Evolutionary conservation across 2,797 vertebrate genomes (phyloP).

Genomic region (Discoglossus pictus): DNA sequence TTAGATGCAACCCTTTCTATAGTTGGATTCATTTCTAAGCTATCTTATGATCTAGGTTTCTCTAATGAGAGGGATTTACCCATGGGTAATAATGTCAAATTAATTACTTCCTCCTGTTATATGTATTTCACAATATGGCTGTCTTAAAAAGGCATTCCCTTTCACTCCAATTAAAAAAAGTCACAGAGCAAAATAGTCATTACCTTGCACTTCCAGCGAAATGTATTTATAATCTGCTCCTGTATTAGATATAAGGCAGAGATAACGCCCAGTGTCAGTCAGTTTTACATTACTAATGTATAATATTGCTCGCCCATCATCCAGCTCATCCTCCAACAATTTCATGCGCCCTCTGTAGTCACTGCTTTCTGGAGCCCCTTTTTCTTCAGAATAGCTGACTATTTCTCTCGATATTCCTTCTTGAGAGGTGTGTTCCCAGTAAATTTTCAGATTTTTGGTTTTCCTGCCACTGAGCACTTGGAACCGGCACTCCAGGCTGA

Average conservation of each 20-base stretch:
- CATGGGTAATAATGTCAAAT: too few species aligned
- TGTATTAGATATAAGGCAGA: slow-evolving; percentile 72
- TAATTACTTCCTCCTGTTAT: too few species aligned
- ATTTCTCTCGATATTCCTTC: slow-evolving; percentile 31
- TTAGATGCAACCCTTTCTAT: too few species aligned
- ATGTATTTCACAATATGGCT: too few species aligned
- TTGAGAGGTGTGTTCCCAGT: slow-evolving; percentile 77
- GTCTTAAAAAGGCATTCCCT: too few species aligned
- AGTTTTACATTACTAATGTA: slow-evolving; percentile 75
- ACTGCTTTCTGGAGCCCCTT: slow-evolving; percentile 61
- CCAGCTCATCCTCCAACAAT: slow-evolving; percentile 72
- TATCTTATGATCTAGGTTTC: too few species aligned
- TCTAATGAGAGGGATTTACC: too few species aligned
- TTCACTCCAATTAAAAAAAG: too few species aligned
- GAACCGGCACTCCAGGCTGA: slow-evolving; percentile 85
- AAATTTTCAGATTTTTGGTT: slow-evolving; percentile 65
- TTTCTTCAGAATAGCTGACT: slow-evolving; percentile 43
- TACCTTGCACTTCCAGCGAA: slow-evolving; percentile 77
- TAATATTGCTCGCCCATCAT: slow-evolving; percentile 72
- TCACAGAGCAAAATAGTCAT: slow-evolving; percentile 38
- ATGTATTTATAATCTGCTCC: slow-evolving; percentile 83
- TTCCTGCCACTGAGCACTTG: slow-evolving; percentile 56
- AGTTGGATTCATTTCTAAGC: too few species aligned
- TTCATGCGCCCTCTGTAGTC: slow-evolving; percentile 68
- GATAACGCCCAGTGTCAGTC: slow-evolving; percentile 79